These are phyloP conservation scores for Chiloscyllium punctatum DNA, from an alignment of 2,797 vertebrate species.

Conservation along the genomic window DNA sequence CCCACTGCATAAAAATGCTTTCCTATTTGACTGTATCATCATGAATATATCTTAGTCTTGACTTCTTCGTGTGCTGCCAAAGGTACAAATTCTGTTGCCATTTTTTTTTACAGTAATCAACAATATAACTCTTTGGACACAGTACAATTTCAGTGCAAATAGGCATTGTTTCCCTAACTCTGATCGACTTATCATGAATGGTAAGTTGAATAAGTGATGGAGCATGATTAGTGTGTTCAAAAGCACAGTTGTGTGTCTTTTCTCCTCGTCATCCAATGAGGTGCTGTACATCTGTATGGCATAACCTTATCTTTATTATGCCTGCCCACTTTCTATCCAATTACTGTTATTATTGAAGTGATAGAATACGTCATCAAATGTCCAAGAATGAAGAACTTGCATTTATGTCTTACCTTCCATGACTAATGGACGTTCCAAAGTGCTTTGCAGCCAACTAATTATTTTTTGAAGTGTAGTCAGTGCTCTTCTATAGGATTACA, in stretches of 20 bases:
- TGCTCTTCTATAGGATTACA: not conserved
- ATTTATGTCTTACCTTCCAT: not conserved
- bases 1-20: not conserved
- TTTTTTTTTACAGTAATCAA: not conserved
- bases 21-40: not conserved
- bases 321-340: not conserved
- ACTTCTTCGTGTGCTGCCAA: not conserved
- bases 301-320: not conserved
- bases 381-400: too few species aligned
- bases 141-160: not conserved
- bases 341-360: not conserved
- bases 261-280: not conserved
- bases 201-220: not conserved
- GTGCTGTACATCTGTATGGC: not conserved
- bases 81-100: not conserved
- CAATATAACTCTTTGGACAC: not conserved
- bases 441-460: not conserved
- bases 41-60: not conserved
- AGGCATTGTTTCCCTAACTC: not conserved
- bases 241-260: not conserved
- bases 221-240: not conserved
- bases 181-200: not conserved
- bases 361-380: not conserved
- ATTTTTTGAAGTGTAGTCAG: not conserved
- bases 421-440: not conserved